Evolutionary conservation across 2,888 invertebrate genomes (phyloP), one percentile per base, ranked within the genome.

Genomic region (Aethes cnicana): DNA sequence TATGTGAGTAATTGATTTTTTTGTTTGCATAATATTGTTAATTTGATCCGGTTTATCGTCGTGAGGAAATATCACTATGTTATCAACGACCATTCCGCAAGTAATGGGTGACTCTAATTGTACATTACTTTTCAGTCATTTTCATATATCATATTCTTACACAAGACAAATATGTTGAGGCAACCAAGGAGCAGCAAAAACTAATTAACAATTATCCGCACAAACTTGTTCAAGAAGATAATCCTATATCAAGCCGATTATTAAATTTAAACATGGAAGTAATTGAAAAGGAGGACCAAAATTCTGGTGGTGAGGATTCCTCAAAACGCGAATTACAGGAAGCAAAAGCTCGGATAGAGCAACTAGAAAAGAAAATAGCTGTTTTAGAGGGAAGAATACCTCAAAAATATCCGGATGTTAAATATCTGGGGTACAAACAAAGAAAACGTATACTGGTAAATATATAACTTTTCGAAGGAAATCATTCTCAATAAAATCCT

Each of bases 381-480:
- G 88, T 92, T 43, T 77, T 96, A 36, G 96, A 96, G 74, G 91
- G 92, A 2, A 91, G 93, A 68, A 91, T 95, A 35, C 94, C 95
- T 1, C 96, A 96, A 66, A 94, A 94, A 62, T 98, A 95, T 87
- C 98, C 97, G 0, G 94, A 95, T 74, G 98, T 99, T 0, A 95
- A 95, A 75, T 97, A 97, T 76, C 90, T 97, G 9, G 97, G 97
- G 63, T 98, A 98, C 77, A 95, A 96, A 71, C 94, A 95, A 62
- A 92, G 98, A 48, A 98, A 97, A 78, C 91, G 99, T 61, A 97
- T 99, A 69, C 86, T 99, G 86, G 96, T 97, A n/a, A n/a, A n/a
- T n/a, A n/a, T n/a, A n/a, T n/a, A n/a, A n/a, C n/a, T n/a, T n/a
- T n/a, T n/a, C n/a, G n/a, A n/a, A n/a, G n/a, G n/a, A n/a, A n/a